Base-by-base conservation (phyloP, 2,888 invertebrate genomes). In the Agrotis exclamationis region DNA sequence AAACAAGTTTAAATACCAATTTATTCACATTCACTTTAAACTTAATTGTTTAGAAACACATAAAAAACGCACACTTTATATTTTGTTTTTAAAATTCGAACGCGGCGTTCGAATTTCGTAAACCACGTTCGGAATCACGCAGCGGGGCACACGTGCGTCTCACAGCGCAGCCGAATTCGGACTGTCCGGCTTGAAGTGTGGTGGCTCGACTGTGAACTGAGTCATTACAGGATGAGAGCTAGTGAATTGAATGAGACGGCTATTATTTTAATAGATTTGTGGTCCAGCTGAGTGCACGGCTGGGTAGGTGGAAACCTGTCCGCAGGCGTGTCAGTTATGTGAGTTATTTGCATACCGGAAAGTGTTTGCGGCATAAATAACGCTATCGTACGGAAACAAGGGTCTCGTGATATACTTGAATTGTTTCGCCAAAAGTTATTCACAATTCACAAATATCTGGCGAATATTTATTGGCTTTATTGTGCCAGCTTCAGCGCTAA, bases 241-340 rank as follows among this genome's bases (percentile, higher is more conserved):
- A 48, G 84, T 72, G 83, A 76, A 81, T 85, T 85, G 84, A 83
- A 85, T 83, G 82, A 85, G 85, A 79, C 64, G 59, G 84, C 73
- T 75, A 75, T 83, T 84, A 82, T 85, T 82, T 79, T 85, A 84
- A 83, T 85, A 83, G 83, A 85, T 85, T 74, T 85, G 82, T 82
- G 74, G 69, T 83, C 75, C 77, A 85, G 68, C 60, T 76, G 80
- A 67, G 70, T 71, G 62, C 67, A 72, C 71, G 70, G 71, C 50
- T 45, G 59, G 44, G 60, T 54, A 76, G 77, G 76, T 79, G 70
- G 45, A 81, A 82, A 84, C 85, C 80, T 76, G 80, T 78, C 67
- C 57, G 44, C 68, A 65, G 74, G 64, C 73, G 66, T 75, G 72
- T 77, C 75, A 63, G 74, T 66, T 82, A 83, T 75, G 76, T 66